Evolutionary conservation across 2,113 vertebrate genomes (phyloP).

Genomic region (Ornithorhynchus anatinus): DNA sequence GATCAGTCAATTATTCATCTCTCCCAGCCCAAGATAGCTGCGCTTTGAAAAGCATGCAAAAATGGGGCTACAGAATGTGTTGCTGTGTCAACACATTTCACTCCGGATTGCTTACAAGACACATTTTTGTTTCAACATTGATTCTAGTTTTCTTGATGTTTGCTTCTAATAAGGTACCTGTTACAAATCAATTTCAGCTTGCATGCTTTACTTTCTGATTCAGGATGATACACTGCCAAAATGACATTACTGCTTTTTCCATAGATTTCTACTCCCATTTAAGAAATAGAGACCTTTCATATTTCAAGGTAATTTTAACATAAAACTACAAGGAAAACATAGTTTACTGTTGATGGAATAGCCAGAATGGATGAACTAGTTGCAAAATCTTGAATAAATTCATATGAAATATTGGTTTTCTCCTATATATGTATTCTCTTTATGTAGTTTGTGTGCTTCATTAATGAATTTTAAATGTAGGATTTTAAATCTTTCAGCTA

Average conservation of each 20-base stretch:
- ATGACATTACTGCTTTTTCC: slow-evolving; percentile 63
- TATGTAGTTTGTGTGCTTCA: too few relatives aligned
- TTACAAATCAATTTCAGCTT: slow-evolving; percentile 84
- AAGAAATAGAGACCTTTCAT: slow-evolving; percentile 38
- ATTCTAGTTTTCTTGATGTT: slow-evolving; percentile 85
- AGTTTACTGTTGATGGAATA: slow-evolving; percentile 37
- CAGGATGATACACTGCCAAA: slow-evolving; percentile 65
- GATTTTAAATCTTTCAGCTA: too few relatives aligned
- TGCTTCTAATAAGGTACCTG: slow-evolving; percentile 86
- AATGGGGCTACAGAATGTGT: slow-evolving; percentile 85
- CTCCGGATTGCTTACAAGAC: slow-evolving; percentile 97
- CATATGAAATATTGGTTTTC: not conserved
- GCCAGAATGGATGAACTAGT: slow-evolving; percentile 11
- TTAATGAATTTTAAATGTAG: too few relatives aligned
- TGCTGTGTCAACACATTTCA: slow-evolving; percentile 99
- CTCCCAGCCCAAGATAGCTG: slow-evolving; percentile 87
- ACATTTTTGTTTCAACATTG: slow-evolving; percentile 96
- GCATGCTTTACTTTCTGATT: slow-evolving; percentile 75
- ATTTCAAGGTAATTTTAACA: slow-evolving; percentile 40
- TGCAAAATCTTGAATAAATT: slow-evolving; percentile 11
- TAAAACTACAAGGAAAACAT: slow-evolving; percentile 8
- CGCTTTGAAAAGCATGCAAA: slow-evolving; percentile 98
- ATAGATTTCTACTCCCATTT: slow-evolving; percentile 50
- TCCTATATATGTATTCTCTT: too few relatives aligned
- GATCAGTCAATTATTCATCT: slow-evolving; percentile 99